Conservation (phyloP, 2,797 vertebrate genomes). For the Melanotaenia maccullochi region DNA sequence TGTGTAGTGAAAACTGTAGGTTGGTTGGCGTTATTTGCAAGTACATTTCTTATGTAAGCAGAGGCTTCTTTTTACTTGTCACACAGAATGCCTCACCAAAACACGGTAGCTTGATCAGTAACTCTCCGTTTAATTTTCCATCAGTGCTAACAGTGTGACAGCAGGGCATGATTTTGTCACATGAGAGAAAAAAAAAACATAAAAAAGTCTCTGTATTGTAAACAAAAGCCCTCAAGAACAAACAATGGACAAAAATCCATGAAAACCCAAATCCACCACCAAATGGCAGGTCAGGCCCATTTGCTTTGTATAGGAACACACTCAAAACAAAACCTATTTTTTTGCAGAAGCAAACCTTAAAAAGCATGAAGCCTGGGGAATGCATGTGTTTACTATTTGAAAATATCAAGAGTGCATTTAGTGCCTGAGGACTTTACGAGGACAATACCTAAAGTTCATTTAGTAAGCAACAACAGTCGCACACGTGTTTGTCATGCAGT, state of each 20-base stretch:
- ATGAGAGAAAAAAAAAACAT: background rate
- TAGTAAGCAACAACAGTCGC: constrained; percentile 41
- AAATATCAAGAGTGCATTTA: constrained; percentile 71
- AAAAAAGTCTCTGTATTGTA: background rate
- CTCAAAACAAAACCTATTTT: constrained; percentile 18
- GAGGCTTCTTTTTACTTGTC: background rate
- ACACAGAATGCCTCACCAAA: background rate
- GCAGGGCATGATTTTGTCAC: background rate
- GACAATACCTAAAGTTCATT: constrained; percentile 67
- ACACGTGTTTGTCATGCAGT: constrained; percentile 50
- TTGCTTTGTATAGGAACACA: constrained; percentile 24
- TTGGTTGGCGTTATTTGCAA: background rate
- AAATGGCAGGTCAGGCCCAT: constrained; percentile 18
- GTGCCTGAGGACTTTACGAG: constrained; percentile 59
- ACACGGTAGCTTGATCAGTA: background rate
- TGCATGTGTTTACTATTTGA: constrained; percentile 52
- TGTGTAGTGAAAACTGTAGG: too few species aligned
- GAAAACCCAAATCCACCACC: constrained; percentile 16
- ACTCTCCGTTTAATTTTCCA: background rate
- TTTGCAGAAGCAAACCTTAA: constrained; percentile 33
- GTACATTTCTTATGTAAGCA: too few species aligned
- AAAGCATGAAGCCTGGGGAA: constrained; percentile 45
- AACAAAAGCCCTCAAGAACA: background rate
- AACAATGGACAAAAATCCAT: background rate
- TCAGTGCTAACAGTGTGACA: background rate